phyloP scores from a whole-genome alignment of 2,113 vertebrate species.

The Oreochromis tanganicae region DNA sequence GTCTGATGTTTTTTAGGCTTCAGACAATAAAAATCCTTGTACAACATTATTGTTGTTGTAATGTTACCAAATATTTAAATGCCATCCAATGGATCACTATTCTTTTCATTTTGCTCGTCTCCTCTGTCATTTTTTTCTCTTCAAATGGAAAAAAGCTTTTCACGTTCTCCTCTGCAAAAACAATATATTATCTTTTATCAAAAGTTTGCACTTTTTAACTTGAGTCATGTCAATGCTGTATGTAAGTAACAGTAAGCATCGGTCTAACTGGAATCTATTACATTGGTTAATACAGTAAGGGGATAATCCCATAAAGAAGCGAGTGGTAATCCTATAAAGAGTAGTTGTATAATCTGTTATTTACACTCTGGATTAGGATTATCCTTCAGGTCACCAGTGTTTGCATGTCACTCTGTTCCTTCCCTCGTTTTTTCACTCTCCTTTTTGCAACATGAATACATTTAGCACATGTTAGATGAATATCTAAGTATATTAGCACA shows the following conservation, averaged over 20 bases:
- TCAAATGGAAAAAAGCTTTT: neutral
- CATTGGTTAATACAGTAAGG: neutral
- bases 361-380: conserved; percentile 47
- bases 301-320: neutral
- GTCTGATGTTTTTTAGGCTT: neutral
- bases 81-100: no score
- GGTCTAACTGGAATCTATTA: neutral
- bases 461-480: neutral
- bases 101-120: neutral
- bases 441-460: neutral
- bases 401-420: neutral
- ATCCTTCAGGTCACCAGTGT: neutral
- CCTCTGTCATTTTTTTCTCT: neutral
- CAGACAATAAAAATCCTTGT: neutral
- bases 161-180: neutral
- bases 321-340: conserved; percentile 11
- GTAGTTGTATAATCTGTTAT: conserved; percentile 6
- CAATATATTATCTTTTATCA: neutral
- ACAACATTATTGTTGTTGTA: neutral
- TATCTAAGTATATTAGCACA: neutral
- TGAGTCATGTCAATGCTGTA: neutral
- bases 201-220: no score
- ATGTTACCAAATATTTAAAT: neutral
- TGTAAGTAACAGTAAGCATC: neutral
- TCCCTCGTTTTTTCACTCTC: neutral